Percentiles rank a stretch among this genome's conserved stretches.
Conservation (phyloP, 2,797 vertebrate species). For the Manis javanica region DNA sequence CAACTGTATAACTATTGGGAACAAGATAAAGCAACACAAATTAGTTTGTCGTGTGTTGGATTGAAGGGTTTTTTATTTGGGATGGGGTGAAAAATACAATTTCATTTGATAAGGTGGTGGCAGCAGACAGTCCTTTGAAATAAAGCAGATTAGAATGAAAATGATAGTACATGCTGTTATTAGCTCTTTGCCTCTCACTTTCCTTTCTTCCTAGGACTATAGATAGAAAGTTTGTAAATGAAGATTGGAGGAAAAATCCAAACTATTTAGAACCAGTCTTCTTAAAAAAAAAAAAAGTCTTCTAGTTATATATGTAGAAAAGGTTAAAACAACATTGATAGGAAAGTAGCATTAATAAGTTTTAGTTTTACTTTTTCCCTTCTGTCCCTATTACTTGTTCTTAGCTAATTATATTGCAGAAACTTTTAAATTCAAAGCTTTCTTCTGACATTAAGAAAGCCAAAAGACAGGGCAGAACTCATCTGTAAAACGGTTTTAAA, state of each 20-base stretch:
- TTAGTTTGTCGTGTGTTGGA: not conserved
- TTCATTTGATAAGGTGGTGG: not conserved
- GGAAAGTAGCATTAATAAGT: not conserved
- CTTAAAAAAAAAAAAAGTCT: not conserved
- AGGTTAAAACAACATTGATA: not conserved
- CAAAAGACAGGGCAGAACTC: not conserved
- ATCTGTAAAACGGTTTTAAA: not conserved
- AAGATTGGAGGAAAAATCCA: conserved; percentile 29
- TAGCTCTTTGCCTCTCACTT: not conserved
- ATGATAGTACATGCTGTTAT: not conserved
- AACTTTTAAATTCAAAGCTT: not conserved
- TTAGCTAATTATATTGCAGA: conserved; percentile 28
- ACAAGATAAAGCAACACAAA: not conserved
- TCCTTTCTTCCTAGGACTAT: not conserved
- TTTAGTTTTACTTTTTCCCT: conserved; percentile 4
- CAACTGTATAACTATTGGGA: not conserved
- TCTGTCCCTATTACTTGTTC: not conserved
- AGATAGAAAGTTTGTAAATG: not conserved
- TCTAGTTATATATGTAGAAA: not conserved
- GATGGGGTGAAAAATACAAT: not conserved
- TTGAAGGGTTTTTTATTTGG: not conserved
- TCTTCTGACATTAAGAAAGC: not conserved
- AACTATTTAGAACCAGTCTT: conserved; percentile 23
- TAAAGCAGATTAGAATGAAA: conserved; percentile 8
- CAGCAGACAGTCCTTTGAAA: not conserved